Evolutionary conservation across 2,888 invertebrate genomes (phyloP), one percentile per base, ranked within the genome.

Genomic region (Euplagia quadripunctaria): DNA sequence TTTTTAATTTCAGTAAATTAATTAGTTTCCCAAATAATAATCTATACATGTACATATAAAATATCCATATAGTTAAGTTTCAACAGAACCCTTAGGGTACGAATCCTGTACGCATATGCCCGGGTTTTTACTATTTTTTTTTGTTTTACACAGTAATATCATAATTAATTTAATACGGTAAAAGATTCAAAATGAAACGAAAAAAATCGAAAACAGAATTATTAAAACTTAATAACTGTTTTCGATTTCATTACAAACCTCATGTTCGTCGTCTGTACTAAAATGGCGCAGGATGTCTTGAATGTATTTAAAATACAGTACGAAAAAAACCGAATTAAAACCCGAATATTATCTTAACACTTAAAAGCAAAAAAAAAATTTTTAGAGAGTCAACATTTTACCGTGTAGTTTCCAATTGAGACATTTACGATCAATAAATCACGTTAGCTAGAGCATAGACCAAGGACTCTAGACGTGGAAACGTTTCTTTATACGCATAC

Each of bases 401-500:
- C 14, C 16, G 43, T 43, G 42, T 58, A 20, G 42, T 20, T 43
- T n/a, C 8, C n/a, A 55, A 31, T 31, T 61, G n/a, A 58, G 7
- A 41, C 41, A 55, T 14, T 16, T 41, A 17, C 42, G 68, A 68
- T 68, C 68, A 68, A 68, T 68, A 58, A 68, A 68, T 68, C 43
- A 55, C 6, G 17, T 42, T n/a, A 68, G 1, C 42, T 68, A n/a
- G 11, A 3, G 16, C 52, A 52, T 52, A 52, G 52, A 52, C 16
- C 6, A 52, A 58, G 0, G 8, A 55, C 17, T 55, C 8, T 61
- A 31, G 31, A 43, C 11, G 41, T 41, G 14, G 7, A 7, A 42
- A 68, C 58, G 68, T 68, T 58, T 68, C 58, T 55, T 68, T 68
- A 68, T 20, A 58, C 58, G 46, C 68, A 20, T 58, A n/a, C 5